Percentiles rank a stretch among this genome's conserved stretches.
These are phyloP conservation scores for Phasianus colchicus DNA, from an alignment of 2,113 vertebrate genomes.

Conservation along the genomic window DNA sequence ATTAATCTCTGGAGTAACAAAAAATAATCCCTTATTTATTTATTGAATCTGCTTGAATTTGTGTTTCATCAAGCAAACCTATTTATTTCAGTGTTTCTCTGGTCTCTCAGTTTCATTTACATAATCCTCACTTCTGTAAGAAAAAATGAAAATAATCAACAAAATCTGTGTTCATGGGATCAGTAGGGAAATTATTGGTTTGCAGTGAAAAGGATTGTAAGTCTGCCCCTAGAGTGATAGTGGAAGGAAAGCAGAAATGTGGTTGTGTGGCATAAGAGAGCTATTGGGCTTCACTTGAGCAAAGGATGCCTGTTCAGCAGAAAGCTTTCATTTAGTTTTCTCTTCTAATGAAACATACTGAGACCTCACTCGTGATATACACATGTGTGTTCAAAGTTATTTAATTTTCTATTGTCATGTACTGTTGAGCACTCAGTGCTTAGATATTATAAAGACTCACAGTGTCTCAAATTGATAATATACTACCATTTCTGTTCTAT, in stretches of 20 bases:
- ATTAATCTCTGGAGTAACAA: neutral
- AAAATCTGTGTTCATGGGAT: neutral
- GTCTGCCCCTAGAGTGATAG: neutral
- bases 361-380: neutral
- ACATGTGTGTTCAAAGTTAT: neutral
- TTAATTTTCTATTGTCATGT: neutral
- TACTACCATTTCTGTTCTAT: neutral
- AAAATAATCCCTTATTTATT: neutral
- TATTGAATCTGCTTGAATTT: neutral
- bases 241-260: neutral
- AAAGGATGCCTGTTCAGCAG: neutral
- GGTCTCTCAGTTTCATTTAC: neutral
- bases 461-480: neutral
- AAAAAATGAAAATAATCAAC: neutral
- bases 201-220: neutral
- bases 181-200: neutral
- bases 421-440: neutral
- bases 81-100: neutral
- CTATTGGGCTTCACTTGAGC: neutral
- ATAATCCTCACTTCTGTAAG: neutral
- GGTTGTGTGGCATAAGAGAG: fast-evolving
- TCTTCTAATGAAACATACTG: neutral
- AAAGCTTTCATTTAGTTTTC: neutral
- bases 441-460: neutral
- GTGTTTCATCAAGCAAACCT: neutral